Evolutionary conservation across 2,888 invertebrate species (phyloP).

Genomic region (Xestia xanthographa): DNA sequence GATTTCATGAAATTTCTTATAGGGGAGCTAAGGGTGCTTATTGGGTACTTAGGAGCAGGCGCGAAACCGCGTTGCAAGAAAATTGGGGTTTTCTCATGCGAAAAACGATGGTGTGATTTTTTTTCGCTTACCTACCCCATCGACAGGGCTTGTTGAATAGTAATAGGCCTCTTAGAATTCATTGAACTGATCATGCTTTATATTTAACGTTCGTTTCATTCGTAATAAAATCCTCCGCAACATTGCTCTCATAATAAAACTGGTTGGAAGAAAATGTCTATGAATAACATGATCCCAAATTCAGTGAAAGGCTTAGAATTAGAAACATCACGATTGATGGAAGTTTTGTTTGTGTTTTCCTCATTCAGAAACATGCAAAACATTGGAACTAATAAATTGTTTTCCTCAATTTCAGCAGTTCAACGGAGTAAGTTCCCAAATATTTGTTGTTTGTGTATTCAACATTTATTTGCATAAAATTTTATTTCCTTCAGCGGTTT

Average conservation of each 20-base stretch:
- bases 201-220: slow-evolving; percentile 27
- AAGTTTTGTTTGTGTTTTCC: slow-evolving; percentile 5
- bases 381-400: background rate
- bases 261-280: background rate
- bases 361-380: background rate
- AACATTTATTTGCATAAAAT: slow-evolving; percentile 22
- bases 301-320: background rate
- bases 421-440: background rate
- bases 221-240: slow-evolving; percentile 11
- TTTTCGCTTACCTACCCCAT: slow-evolving; percentile 13
- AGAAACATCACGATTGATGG: slow-evolving; percentile 2
- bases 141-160: slow-evolving; percentile 15
- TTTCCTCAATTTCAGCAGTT: slow-evolving; percentile 1
- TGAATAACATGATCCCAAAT: background rate
- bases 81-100: background rate
- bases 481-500: background rate
- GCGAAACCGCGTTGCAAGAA: slow-evolving; percentile 32
- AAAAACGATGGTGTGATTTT: slow-evolving; percentile 17
- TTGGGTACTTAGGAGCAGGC: slow-evolving; percentile 40
- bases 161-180: slow-evolving; percentile 36
- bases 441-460: slow-evolving; percentile 1
- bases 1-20: slow-evolving; percentile 31
- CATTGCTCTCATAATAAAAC: background rate
- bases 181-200: slow-evolving; percentile 31
- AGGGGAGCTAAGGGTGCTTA: slow-evolving; percentile 15